These are phyloP conservation scores for Orthosia gothica DNA, from an alignment of 2,888 invertebrate genomes.

Conservation along the genomic window DNA sequence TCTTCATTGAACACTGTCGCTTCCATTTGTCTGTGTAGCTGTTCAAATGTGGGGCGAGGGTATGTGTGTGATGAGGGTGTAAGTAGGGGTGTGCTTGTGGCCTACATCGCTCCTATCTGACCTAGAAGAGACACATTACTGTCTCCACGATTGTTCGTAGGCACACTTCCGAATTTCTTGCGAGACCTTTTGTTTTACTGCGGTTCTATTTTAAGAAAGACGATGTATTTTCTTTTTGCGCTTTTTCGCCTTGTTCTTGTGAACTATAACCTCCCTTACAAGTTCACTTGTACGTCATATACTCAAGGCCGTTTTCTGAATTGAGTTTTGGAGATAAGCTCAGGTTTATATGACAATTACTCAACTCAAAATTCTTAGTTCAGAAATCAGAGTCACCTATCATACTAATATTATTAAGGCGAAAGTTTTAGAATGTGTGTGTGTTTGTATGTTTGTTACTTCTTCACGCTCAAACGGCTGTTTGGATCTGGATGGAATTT, in stretches of 20 bases:
- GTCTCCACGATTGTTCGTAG: conserved; percentile 36
- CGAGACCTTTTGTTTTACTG: conserved; percentile 43
- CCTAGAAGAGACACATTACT: conserved; percentile 56
- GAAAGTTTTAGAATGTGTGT: too few species aligned
- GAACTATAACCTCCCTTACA: neutral
- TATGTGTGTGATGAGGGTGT: conserved; percentile 11
- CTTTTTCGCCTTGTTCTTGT: neutral
- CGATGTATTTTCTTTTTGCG: conserved; percentile 20
- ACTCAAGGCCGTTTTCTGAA: neutral
- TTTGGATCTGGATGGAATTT: too few species aligned
- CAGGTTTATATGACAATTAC: too few species aligned
- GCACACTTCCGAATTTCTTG: conserved; percentile 44
- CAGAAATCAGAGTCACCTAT: neutral
- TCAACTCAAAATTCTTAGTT: too few species aligned
- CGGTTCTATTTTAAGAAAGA: conserved; percentile 39
- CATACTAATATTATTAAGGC: too few species aligned
- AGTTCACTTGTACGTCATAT: neutral
- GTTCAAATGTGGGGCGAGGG: neutral
- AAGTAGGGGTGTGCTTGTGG: conserved; percentile 33
- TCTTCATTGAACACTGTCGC: conserved; percentile 24
- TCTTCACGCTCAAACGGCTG: too few species aligned
- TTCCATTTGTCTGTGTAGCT: conserved; percentile 5
- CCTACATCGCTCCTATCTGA: conserved; percentile 60
- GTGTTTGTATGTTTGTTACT: too few species aligned
- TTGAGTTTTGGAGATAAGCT: too few species aligned